Evolutionary conservation across 1,140 invertebrate genomes (phyloP).

Genomic region (Lerema accius): DNA sequence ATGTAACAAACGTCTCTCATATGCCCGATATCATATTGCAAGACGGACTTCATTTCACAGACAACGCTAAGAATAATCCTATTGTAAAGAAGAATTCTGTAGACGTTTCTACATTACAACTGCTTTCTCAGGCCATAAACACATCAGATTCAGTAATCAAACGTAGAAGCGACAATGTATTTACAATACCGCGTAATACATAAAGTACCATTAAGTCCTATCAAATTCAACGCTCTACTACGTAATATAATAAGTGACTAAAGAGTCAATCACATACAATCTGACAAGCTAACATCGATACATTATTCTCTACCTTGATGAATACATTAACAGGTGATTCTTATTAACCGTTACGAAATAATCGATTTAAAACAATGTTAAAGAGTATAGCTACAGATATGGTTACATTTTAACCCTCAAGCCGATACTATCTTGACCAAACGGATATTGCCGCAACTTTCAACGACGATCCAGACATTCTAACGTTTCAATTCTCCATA

Average conservation of each 20-base stretch:
- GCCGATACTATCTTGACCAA: conserved; percentile 53
- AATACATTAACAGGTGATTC: conserved; percentile 81
- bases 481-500: conserved; percentile 44
- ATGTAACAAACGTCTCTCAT: conserved; percentile 14
- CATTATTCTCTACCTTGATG: conserved; percentile 75
- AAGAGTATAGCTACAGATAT: conserved; percentile 77
- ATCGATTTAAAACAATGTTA: conserved; percentile 74
- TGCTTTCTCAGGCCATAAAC: conserved; percentile 38
- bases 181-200: conserved; percentile 63
- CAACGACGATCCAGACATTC: conserved; percentile 57
- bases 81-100: neutral
- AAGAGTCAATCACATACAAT: conserved; percentile 74
- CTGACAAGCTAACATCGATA: conserved; percentile 79
- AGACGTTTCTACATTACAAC: conserved; percentile 18
- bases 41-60: neutral
- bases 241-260: conserved; percentile 71
- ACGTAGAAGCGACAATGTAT: conserved; percentile 67
- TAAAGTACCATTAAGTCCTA: conserved; percentile 64
- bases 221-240: conserved; percentile 75
- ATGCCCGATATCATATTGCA: neutral
- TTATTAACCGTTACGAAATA: conserved; percentile 71
- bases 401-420: conserved; percentile 64
- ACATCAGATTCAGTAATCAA: conserved; percentile 47
- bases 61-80: conserved; percentile 9
- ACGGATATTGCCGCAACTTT: conserved; percentile 53